Evolutionary conservation across 1,140 invertebrate species (phyloP).

Genomic region (Acromyrmex echinatior): DNA sequence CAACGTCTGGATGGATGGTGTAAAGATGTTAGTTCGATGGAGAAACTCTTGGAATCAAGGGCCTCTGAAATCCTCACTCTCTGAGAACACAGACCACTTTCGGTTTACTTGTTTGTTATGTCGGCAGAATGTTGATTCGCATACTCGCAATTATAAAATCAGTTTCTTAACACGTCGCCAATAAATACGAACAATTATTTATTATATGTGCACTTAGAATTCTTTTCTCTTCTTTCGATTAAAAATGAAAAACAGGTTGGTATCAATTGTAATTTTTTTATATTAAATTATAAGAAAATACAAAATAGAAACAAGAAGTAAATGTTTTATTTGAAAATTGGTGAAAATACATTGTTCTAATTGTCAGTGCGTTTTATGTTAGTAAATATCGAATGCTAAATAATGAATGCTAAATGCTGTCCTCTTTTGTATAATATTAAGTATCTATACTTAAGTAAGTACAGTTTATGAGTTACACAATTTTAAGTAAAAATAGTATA

Average conservation of each 20-base stretch:
- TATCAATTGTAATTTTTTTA: background rate
- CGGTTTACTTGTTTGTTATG: slow-evolving; percentile 19
- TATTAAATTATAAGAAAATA: background rate
- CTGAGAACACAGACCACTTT: slow-evolving; percentile 80
- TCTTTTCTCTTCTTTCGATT: background rate
- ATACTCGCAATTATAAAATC: slow-evolving; percentile 22
- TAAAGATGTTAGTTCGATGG: slow-evolving; percentile 94
- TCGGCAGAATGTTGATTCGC: background rate
- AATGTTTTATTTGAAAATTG: slow-evolving; percentile 49
- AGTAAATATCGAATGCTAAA: background rate
- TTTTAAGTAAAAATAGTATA: slow-evolving; percentile 20
- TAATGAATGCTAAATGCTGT: slow-evolving; percentile 35
- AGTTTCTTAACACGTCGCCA: slow-evolving; percentile 24
- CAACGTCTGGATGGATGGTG: slow-evolving; percentile 93
- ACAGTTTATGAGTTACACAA: background rate
- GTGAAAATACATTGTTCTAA: slow-evolving; percentile 41
- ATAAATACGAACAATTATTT: slow-evolving; percentile 54
- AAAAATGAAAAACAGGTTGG: background rate
- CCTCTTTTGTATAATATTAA: slow-evolving; percentile 18
- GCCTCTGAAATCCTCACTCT: slow-evolving; percentile 94
- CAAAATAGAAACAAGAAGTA: slow-evolving; percentile 33
- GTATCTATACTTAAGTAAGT: background rate
- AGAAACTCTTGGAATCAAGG: slow-evolving; percentile 92
- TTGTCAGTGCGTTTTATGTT: slow-evolving; percentile 12
- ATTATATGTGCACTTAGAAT: slow-evolving; percentile 4